Evolutionary conservation across 2,888 invertebrate species (phyloP).

Genomic region (Drosophila prolongata): DNA sequence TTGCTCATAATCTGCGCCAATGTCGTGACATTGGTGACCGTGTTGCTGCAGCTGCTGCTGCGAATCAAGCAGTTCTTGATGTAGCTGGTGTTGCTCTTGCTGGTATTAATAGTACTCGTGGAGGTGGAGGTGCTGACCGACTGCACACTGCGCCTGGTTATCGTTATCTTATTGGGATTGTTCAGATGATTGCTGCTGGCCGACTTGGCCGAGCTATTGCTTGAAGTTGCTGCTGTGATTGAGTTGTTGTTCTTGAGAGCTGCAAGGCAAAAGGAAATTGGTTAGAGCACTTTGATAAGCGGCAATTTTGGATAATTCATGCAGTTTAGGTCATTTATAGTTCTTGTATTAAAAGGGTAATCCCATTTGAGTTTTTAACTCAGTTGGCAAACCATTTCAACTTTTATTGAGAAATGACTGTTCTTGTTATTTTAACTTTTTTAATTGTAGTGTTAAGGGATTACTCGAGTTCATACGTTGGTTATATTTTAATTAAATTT

Average conservation of each 20-base stretch:
- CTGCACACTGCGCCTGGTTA: slow-evolving; percentile 68
- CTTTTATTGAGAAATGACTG: no score
- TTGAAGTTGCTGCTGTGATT: slow-evolving; percentile 51
- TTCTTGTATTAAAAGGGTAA: no score
- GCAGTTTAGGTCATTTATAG: no score
- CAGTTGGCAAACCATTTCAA: no score
- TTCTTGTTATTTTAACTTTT: no score
- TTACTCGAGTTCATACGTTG: no score
- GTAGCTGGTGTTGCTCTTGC: slow-evolving; percentile 75
- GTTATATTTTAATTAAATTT: no score
- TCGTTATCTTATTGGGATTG: slow-evolving; percentile 70
- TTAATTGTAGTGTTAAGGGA: no score
- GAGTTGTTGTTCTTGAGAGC: slow-evolving; percentile 70
- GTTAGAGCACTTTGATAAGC: background rate
- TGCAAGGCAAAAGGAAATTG: slow-evolving; percentile 30
- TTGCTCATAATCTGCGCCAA: slow-evolving; percentile 82
- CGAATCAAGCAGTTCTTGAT: slow-evolving; percentile 82
- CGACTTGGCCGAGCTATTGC: slow-evolving; percentile 47
- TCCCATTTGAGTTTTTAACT: no score
- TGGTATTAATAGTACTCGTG: slow-evolving; percentile 51
- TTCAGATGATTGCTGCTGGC: slow-evolving; percentile 46
- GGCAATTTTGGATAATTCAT: no score
- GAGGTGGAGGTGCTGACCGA: slow-evolving; percentile 66
- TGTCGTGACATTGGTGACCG: slow-evolving; percentile 81
- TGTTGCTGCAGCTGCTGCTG: slow-evolving; percentile 82